phyloP scores from a whole-genome alignment of 64 coral and sea anemone genomes.

The Porites australiensis region DNA sequence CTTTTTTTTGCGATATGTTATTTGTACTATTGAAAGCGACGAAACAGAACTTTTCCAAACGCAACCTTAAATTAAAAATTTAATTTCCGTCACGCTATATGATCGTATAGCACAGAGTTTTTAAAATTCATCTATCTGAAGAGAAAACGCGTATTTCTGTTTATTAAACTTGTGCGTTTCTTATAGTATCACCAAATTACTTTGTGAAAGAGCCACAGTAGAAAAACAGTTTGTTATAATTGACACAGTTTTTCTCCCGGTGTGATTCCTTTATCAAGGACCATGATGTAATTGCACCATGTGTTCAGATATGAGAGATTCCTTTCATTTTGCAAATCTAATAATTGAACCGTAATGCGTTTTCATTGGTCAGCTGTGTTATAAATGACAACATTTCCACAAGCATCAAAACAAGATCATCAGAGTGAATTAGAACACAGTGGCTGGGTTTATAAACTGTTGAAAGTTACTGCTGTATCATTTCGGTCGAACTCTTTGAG shows the following conservation, averaged over 20 bases:
- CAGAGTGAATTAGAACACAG: background rate
- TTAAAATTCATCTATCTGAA: background rate
- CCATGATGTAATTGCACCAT: background rate
- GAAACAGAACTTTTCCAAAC: background rate
- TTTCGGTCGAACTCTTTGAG: constrained; percentile 3
- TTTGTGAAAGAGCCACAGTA: background rate
- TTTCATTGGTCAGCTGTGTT: constrained; percentile 19
- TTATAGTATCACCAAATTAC: background rate
- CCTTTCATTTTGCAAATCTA: constrained; percentile 26
- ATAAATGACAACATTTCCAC: constrained; percentile 8
- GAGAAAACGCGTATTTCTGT: background rate
- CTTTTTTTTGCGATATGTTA: background rate
- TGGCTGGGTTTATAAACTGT: background rate
- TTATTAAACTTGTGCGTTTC: background rate
- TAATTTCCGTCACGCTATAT: background rate
- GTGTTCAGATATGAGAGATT: background rate
- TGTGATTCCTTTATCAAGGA: background rate
- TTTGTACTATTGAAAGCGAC: background rate
- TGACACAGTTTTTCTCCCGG: background rate
- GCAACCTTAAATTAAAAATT: background rate
- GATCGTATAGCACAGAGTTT: background rate
- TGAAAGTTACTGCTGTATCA: background rate
- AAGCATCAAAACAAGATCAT: background rate
- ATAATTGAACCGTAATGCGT: background rate
- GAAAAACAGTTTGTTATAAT: background rate